phyloP scores from a whole-genome alignment of 2,113 vertebrate species.

The Manacus vitellinus region DNA sequence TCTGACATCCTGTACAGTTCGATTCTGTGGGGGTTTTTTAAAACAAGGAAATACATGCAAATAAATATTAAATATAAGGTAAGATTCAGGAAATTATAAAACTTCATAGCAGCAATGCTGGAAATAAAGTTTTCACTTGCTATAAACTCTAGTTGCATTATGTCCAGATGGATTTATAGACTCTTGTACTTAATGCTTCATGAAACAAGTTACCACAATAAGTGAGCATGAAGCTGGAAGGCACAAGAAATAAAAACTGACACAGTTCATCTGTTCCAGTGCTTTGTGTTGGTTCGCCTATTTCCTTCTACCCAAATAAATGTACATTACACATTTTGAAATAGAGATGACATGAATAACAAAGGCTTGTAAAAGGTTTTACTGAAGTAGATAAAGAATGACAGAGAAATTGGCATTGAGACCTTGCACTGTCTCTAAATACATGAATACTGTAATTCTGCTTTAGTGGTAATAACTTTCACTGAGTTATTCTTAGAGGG shows the following conservation, averaged over 20 bases:
- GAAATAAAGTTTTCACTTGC: slow-evolving; percentile 9
- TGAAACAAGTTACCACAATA: slow-evolving; percentile 16
- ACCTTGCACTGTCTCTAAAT: neutral
- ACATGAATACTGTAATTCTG: neutral
- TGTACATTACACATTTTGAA: neutral
- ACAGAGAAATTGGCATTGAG: neutral
- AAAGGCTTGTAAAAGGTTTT: neutral
- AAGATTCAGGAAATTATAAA: neutral
- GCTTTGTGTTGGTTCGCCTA: slow-evolving; percentile 19
- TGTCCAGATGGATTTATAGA: neutral
- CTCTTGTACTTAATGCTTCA: neutral
- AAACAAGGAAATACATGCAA: slow-evolving; percentile 48
- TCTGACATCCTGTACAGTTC: neutral
- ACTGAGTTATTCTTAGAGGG: neutral
- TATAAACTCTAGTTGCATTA: neutral
- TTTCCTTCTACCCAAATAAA: slow-evolving; percentile 21
- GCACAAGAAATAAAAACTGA: slow-evolving; percentile 31
- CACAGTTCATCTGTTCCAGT: slow-evolving; percentile 37
- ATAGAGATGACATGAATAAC: neutral
- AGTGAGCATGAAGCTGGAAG: slow-evolving; percentile 27
- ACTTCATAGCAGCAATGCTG: slow-evolving; percentile 29
- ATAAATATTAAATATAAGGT: slow-evolving; percentile 57
- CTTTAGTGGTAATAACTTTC: neutral
- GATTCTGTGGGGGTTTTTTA: neutral
- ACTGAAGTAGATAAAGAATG: neutral